Evolutionary conservation across 2,113 vertebrate species (phyloP), one percentile per base, ranked within the genome.

Genomic region (Lepus americanus): DNA sequence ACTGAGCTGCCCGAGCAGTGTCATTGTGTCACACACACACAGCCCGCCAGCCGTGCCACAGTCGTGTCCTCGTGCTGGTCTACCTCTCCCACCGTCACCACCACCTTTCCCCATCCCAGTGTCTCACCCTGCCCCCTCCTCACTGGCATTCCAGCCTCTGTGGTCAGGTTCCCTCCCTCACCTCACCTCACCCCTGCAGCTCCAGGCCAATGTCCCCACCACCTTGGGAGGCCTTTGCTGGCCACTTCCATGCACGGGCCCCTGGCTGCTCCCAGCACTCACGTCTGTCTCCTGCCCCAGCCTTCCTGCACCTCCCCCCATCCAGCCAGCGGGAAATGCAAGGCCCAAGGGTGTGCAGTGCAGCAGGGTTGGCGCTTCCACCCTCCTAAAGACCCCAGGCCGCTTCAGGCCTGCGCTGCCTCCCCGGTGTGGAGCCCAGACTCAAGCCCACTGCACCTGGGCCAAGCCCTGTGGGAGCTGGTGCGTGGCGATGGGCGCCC

Each of bases 181-280:
- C 16, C 51, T 73, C 29, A 16, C 55, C 49, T 67, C 9, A 5
- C 31, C 55, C 33, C 33, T 27, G 27, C 72, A 64, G 66, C 33
- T 25, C 66, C 78, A 36, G 36, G 3, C 44, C 55, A 63, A 4
- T 1, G 14, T 29, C 59, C 19, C 4, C 0, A 12, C 49, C 19
- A 31, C 12, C 78, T 72, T 36, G 49, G 8, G 39, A 29, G 36
- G 76, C 91, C 74, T 7, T 44, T 9, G 7, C 44, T 3, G 11
- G 29, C 88, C 67, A 0, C 55, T 23, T 11, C 55, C 49, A 9
- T 59, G 25, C 61, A 27, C 12, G 0, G 23, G 13, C 29, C 1
- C 29, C 39, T 22, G 1, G 1, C 9, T 13, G 2, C 63, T 23
- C 31, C 49, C 11, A 3, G 3, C 1, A 2, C 11, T 44, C 25